Base-by-base conservation (phyloP, 1,140 invertebrate species). In the Hesperophylax magnus region DNA sequence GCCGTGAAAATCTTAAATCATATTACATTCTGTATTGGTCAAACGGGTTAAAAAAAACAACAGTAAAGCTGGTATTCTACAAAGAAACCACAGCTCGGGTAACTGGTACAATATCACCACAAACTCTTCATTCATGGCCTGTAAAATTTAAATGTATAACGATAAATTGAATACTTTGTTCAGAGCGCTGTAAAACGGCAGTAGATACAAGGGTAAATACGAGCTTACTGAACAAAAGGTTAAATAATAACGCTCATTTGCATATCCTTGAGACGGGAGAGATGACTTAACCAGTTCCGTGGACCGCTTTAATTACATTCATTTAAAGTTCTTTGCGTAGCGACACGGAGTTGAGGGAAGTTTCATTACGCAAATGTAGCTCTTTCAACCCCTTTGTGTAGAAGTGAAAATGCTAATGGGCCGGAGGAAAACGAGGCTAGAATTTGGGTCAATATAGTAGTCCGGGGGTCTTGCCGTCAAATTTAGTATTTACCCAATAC, bases 201-300 rank as follows among this genome's bases (percentile, higher is more conserved):
- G 69, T 81, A 58, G 60, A 61, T 27, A 77, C 24, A 65, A 56
- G 61, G 52, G 56, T 72, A 34, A 63, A 61, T 52, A 67, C 79
- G 61, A 72, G 76, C 34, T 56, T 63, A 67, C 74, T 78, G 14
- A 81, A 84, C 79, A 81, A 81, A 81, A 77, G 69, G 78, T 77
- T 84, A 79, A 79, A 81, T 84, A 81, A 84, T 81, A 84, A 84
- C 77, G 60, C 69, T 79, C 77, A 84, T 84, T 84, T 84, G 77
- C 82, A 84, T 84, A 84, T 84, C 72, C 77, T 84, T 47, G 80
- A 63, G 56, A 80, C 39, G 61, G 31, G 67, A 65, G 53, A 75
- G 79, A 76, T 77, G 24, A 69, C 82, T 72, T 80, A 80, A 80
- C 81, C 82, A 56, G 79, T 80, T 78, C 77, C 78, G 67, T 58